Base-by-base conservation (phyloP, 2,797 vertebrate species). In the Mareca strepera region DNA sequence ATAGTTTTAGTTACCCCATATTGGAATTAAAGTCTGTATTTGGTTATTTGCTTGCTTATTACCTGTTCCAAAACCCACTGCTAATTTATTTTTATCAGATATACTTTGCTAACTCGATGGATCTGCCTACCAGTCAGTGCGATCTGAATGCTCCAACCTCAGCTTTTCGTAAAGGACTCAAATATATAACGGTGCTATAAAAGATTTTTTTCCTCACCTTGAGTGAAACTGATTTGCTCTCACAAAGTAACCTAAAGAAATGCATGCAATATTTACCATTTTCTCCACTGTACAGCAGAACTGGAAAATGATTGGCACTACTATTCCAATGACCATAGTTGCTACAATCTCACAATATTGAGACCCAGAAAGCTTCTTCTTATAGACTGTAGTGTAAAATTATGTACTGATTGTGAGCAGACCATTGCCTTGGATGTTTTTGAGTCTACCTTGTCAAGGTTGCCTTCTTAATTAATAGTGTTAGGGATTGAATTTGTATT, bases 1-100 rank as follows among this genome's bases (percentile, higher is more conserved):
- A 90, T 85, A 92, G 70, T 69, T 92, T 90, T 94, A 72, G 90
- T 92, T 95, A 88, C 58, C 60, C 50, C 37, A 59, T 77, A 48
- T 72, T 88, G 81, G 83, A 94, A 88, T 86, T 79, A 88, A 70
- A 76, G 33, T 68, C 70, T 80, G 21, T 68, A 72, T 90, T 92
- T 85, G 22, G 63, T 84, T 92, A 63, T 88, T 92, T 90, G 21
- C 37, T 89, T 53, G 75, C 33, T 92, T 94, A 90, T 41, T 84
- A 35, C 37, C 46, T 86, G 22, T 77, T 94, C 2, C 6, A 80
- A 94, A 35, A 43, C 43, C 12, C 44, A 35, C 44, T 86, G 53
- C 33, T 84, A 23, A 25, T 82, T 82, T 84, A 43, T 67, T 96
- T 93, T 64, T 46, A 50, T 72, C 68, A 79, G 48, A 53, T 37